Percentiles rank a stretch among this genome's conserved stretches.
Evolutionary conservation across 2,797 vertebrate species (phyloP).

Genomic region (Bryconaethiops microstoma): DNA sequence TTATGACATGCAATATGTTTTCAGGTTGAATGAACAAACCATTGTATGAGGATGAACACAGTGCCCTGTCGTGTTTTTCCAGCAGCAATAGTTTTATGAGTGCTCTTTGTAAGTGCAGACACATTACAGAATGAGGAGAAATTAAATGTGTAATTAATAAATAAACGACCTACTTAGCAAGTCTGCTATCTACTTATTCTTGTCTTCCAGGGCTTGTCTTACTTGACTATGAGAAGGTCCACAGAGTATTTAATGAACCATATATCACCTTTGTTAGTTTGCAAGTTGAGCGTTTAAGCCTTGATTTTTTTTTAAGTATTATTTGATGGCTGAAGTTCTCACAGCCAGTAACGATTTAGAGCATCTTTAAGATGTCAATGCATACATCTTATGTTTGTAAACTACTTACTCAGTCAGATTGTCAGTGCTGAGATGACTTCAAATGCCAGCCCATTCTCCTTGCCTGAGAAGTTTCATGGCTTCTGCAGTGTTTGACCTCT

Average conservation of each 20-base stretch:
- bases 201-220: not conserved
- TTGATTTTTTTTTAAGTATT: not conserved
- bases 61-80: not conserved
- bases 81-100: not conserved
- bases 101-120: not conserved
- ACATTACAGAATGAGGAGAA: not conserved
- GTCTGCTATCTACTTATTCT: not conserved
- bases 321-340: conserved; percentile 10
- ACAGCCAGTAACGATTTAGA: not conserved
- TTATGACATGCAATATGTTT: no score
- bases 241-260: not conserved
- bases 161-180: not conserved
- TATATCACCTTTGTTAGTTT: not conserved
- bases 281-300: not conserved
- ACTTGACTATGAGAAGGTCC: not conserved
- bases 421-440: not conserved
- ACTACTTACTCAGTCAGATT: not conserved
- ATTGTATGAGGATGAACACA: not conserved
- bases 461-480: conserved; percentile 20
- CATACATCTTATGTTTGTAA: conserved; percentile 14
- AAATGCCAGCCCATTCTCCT: conserved; percentile 14
- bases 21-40: no score
- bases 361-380: not conserved
- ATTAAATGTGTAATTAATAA: not conserved
- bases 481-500: conserved; percentile 10